Evolutionary conservation across 2,888 invertebrate genomes (phyloP).

Genomic region (Philhelius pedissequus): DNA sequence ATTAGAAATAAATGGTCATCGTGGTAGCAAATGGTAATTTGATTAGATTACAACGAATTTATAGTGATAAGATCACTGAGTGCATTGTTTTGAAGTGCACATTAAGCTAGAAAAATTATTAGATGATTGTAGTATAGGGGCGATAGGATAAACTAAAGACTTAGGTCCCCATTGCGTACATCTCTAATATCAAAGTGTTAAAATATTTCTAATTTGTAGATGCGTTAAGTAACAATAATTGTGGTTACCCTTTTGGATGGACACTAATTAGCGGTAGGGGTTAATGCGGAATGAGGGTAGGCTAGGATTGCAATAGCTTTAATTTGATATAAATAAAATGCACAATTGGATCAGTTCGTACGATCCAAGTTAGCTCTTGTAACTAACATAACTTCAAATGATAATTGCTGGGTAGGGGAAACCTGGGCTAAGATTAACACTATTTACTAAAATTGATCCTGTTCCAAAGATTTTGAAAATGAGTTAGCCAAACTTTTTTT

Average conservation of each 20-base stretch:
- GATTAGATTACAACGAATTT: slow-evolving; percentile 51
- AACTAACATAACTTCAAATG: too few relatives aligned
- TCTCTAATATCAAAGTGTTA: slow-evolving; percentile 18
- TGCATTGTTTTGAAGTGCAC: slow-evolving; percentile 20
- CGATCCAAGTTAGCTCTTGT: too few relatives aligned
- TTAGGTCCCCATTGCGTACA: background rate
- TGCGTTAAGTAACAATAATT: slow-evolving; percentile 26
- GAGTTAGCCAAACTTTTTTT: too few relatives aligned
- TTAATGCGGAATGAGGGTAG: slow-evolving; percentile 51
- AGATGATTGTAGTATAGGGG: slow-evolving; percentile 47
- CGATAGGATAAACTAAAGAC: background rate
- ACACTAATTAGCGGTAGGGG: slow-evolving; percentile 40
- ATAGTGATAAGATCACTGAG: slow-evolving; percentile 40
- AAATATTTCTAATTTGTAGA: slow-evolving; percentile 41
- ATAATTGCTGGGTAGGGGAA: too few relatives aligned
- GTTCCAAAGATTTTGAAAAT: too few relatives aligned
- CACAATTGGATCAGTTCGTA: too few relatives aligned
- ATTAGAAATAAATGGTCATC: slow-evolving; percentile 44
- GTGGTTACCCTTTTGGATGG: slow-evolving; percentile 58
- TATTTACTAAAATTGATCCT: too few relatives aligned
- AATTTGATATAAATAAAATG: too few relatives aligned
- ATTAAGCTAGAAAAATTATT: background rate
- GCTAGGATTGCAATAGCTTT: background rate
- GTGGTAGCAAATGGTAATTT: slow-evolving; percentile 46
- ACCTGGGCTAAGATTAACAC: too few relatives aligned